These are phyloP conservation scores for Syndactyla subalaris DNA, from an alignment of 2,797 vertebrate species.

Conservation along the genomic window DNA sequence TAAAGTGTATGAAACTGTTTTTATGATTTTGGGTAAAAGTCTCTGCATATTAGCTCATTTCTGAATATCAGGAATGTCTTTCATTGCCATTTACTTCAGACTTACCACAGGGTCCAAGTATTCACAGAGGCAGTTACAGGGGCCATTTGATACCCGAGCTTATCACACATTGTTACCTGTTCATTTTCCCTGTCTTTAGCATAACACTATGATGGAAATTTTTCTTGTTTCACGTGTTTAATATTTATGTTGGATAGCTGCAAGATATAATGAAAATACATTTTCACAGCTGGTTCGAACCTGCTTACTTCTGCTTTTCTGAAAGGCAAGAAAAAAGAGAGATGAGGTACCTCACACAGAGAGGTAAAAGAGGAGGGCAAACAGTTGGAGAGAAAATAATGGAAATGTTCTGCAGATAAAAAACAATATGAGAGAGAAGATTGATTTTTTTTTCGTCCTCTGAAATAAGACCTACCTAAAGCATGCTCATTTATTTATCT, in stretches of 20 bases:
- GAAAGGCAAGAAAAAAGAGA: neutral
- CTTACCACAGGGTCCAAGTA: neutral
- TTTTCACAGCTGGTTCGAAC: conserved; percentile 34
- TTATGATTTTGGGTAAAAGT: neutral
- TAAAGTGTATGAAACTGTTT: neutral
- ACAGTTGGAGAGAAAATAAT: conserved; percentile 4
- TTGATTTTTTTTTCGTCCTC: neutral
- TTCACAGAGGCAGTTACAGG: neutral
- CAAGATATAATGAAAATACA: conserved; percentile 51
- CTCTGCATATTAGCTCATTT: neutral
- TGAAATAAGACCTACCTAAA: neutral
- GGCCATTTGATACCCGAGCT: neutral
- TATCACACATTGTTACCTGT: conserved; percentile 4
- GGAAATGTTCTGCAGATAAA: conserved; percentile 14
- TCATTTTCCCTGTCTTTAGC: neutral
- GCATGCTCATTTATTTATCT: neutral
- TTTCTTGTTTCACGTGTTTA: neutral
- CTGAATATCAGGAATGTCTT: neutral
- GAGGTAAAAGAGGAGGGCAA: neutral
- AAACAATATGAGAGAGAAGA: conserved; percentile 4
- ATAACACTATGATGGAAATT: neutral
- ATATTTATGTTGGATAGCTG: conserved; percentile 49
- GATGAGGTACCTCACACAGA: neutral
- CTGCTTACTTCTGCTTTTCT: conserved; percentile 31
- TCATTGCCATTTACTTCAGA: neutral